Base-by-base conservation (phyloP, 2,113 vertebrate species). In the Vombatus ursinus region DNA sequence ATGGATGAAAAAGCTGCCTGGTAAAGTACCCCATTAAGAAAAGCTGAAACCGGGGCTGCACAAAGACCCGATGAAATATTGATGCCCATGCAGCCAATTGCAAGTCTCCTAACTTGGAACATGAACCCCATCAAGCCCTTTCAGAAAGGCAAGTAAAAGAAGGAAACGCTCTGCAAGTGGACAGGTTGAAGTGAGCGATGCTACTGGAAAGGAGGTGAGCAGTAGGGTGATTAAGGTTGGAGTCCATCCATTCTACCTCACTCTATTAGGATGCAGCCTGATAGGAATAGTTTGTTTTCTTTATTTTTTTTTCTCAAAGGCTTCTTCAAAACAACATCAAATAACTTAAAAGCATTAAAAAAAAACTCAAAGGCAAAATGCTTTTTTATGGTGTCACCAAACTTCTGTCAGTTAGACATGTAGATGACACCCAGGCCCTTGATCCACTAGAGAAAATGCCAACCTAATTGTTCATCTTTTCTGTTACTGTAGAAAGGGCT, bases 21-120 rank as follows among this genome's bases (percentile, higher is more conserved):
- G 98, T 99, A 99, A 99, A 99, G 99, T 99, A 98, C 99, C 98
- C 98, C 99, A 99, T 99, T 99, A 99, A 99, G 99, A 99, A 98
- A 98, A 99, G 98, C 98, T 98, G 98, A 98, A 98, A 97, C 97
- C 95, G 98, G 96, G 93, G 92, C 98, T 96, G 96, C 98, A 98
- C 98, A 98, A 98, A 96, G 97, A 98, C 98, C 97, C 95, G 96
- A 98, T 98, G 97, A 98, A 98, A 98, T 98, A 98, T 98, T 98
- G 97, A 98, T 98, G 98, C 94, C 97, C 98, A 98, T 96, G 93
- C 97, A 98, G 98, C 97, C 98, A 98, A 98, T 98, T 94, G 25
- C 0, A 93, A 95, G 93, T 94, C 96, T 98, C 97, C 97, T 97
- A 97, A 90, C 94, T 95, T 95, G 95, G 94, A 96, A 98, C 98